phyloP scores from a whole-genome alignment of 2,113 vertebrate species.

The Oncorhynchus mykiss region DNA sequence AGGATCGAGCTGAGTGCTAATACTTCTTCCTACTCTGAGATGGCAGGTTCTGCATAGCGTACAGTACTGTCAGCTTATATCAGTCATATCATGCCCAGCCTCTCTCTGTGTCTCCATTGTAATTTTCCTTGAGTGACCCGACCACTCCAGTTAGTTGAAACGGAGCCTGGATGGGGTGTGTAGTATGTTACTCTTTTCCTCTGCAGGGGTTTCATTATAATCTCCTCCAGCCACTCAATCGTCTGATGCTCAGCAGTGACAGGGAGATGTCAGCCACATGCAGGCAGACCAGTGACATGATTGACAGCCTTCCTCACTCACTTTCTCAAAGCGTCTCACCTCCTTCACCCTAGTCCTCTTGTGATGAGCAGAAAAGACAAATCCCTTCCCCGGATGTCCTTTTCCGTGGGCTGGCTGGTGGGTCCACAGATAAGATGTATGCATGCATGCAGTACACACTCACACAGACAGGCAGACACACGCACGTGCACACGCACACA shows the following conservation, averaged over 20 bases:
- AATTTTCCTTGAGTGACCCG: background rate
- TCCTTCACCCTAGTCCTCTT: background rate
- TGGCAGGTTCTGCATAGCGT: slow-evolving; percentile 20
- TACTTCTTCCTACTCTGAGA: slow-evolving; percentile 9
- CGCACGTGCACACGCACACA: background rate
- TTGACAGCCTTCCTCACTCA: slow-evolving; percentile 13
- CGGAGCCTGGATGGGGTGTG: background rate
- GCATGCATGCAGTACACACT: background rate
- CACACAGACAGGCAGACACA: background rate
- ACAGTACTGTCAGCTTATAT: slow-evolving; percentile 42
- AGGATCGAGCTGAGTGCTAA: too few relatives aligned
- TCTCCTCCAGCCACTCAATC: slow-evolving; percentile 14
- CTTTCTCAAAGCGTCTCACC: background rate
- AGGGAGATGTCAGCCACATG: background rate
- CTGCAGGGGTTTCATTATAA: slow-evolving; percentile 1
- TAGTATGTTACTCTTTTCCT: background rate
- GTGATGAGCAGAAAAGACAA: background rate
- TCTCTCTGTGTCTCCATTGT: slow-evolving; percentile 9
- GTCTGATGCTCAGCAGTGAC: slow-evolving; percentile 7
- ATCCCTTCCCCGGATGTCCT: background rate
- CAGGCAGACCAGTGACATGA: slow-evolving; percentile 6
- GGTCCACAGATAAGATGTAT: background rate
- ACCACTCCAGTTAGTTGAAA: background rate
- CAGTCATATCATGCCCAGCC: slow-evolving; percentile 29
- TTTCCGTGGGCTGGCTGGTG: background rate